Evolutionary conservation across 2,888 invertebrate genomes (phyloP), one percentile per base, ranked within the genome.

Genomic region (Noctuana brunneofusca): DNA sequence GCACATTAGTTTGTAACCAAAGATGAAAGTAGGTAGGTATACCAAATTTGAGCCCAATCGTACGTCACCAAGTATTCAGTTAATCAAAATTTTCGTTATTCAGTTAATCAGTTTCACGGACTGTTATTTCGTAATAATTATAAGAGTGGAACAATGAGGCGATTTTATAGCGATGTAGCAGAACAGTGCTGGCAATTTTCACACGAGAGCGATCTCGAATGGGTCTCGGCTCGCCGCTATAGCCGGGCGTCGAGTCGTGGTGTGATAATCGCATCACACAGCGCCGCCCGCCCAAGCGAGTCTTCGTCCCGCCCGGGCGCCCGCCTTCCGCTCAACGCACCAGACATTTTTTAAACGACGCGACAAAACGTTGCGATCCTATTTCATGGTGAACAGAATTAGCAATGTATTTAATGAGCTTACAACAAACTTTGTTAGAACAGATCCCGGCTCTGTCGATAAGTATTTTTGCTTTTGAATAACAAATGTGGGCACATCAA

Each of bases 221-320:
- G 76, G 83, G 71, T 75, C 74, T 69, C 76, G 72, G 75, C 75
- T 77, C 80, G 82, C 71, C 75, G 78, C 82, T 84, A 94, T 94
- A 93, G 92, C 87, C 86, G 87, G 74, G 90, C 93, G 92, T 83
- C 92, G 93, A 94, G 92, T 92, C 94, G 94, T 92, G 91, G 89
- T 78, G 90, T 83, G 77, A 91, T 95, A 95, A 95, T 94, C 95
- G 92, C 93, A 94, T 95, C 94, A 94, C 87, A 58, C 27, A 62
- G 55, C 62, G 65, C 63, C 68, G 66, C 68, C 65, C 70, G 70
- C 68, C 77, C 73, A 74, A 78, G 76, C 75, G 74, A 67, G 58
- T 65, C 50, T 58, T 20, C 59, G 69, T 67, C 68, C 71, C 71
- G 38, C 38, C 38, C 38, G 11, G 14, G 6, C 14, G 68, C 69